Evolutionary conservation across 2,888 invertebrate genomes (phyloP), one percentile per base, ranked within the genome.

Genomic region (Cecidostiba fungosa): DNA sequence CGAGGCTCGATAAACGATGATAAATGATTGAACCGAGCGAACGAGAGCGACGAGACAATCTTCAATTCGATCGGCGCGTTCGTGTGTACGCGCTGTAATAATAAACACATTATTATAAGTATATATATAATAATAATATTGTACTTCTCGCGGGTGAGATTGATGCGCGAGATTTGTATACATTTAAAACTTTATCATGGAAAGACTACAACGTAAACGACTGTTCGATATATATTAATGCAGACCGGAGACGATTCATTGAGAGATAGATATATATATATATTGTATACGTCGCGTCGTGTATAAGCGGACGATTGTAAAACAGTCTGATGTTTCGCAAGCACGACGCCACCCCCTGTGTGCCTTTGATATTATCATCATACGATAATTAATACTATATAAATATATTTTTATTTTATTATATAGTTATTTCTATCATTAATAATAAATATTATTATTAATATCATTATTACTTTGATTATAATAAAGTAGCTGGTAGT

Each of bases 341-440:
- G 39, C 32, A 26, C 72, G 36, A 81, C 23, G 54, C 19, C n/a
- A n/a, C 23, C 77, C 69, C 80, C 59, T 80, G 86, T 86, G 83
- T 86, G 86, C 86, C 86, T 86, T 83, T 85, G 73, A 29, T 59
- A 70, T 50, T 78, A 78, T 39, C 54, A 26, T 59, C 54, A 26
- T 59, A 54, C 36, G 16, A 32, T 36, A 12, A 43, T 59, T n/a
- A 59, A n/a, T 59, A 59, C 8, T 19, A 59, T 59, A 59, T 59
- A 23, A 1, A n/a, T 59, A 59, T n/a, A 59, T 59, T n/a, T 59
- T 59, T 8, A n/a, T 59, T 59, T 59, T n/a, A 59, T 59, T 0
- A 23, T 16, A 59, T 59, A 50, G 19, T 19, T 50, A 59, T 59
- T 43, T 29, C 19, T 36, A 36, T 77, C n/a, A 29, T 62, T 70